Conservation (phyloP, 2,888 invertebrate genomes). For the Chydorus sphaericus region DNA sequence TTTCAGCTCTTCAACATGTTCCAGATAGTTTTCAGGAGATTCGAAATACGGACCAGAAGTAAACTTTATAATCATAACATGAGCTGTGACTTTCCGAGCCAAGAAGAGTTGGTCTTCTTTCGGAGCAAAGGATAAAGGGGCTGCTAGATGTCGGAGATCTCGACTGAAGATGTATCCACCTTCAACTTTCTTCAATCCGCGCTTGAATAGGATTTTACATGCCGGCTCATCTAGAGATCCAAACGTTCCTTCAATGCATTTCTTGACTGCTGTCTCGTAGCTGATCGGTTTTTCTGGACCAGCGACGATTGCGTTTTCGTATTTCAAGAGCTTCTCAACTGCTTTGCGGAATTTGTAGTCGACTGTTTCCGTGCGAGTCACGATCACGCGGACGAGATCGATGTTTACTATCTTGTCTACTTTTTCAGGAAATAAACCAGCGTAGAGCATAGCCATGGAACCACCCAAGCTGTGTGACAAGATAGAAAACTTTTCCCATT, state of each 20-base stretch:
- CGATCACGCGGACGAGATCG: conserved; percentile 33
- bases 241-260: conserved; percentile 54
- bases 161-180: conserved; percentile 50
- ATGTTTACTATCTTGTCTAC: conserved; percentile 40
- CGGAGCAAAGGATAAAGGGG: conserved; percentile 39
- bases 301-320: neutral
- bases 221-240: conserved; percentile 53
- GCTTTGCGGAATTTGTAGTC: neutral
- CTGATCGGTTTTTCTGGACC: conserved; percentile 32
- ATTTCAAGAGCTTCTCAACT: conserved; percentile 1
- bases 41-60: conserved; percentile 38
- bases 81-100: conserved; percentile 41
- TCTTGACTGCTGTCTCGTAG: conserved; percentile 57
- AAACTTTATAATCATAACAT: conserved; percentile 49
- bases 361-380: conserved; percentile 47
- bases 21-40: conserved; percentile 12
- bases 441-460: conserved; percentile 62
- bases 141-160: conserved; percentile 53
- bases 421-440: conserved; percentile 55
- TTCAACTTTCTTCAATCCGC: conserved; percentile 50
- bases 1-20: conserved; percentile 25
- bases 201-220: conserved; percentile 50
- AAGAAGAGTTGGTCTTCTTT: conserved; percentile 43
- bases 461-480: conserved; percentile 69
- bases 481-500: conserved; percentile 56